Evolutionary conservation across 2,888 invertebrate species (phyloP).

Genomic region (Mythimna vitellina): DNA sequence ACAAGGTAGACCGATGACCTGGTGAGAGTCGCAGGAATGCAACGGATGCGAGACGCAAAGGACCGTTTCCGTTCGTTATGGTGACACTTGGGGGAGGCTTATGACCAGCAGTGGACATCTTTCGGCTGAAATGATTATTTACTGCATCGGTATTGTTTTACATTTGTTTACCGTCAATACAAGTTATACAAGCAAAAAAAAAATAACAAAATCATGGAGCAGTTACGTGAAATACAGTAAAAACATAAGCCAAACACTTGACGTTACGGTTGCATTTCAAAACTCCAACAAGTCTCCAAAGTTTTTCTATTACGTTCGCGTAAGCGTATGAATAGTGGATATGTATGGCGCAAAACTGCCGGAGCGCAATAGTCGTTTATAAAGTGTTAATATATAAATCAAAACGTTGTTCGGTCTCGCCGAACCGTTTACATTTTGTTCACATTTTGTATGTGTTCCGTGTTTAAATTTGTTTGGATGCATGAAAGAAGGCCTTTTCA

Average conservation of each 20-base stretch:
- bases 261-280: conserved; percentile 9
- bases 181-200: neutral
- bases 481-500: neutral
- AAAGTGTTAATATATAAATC: conserved; percentile 74
- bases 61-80: too few relatives aligned
- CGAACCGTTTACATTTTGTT: conserved; percentile 49
- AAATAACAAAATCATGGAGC: neutral
- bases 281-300: conserved; percentile 56
- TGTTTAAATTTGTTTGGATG: conserved; percentile 17
- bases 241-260: neutral
- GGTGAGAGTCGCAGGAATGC: too few relatives aligned
- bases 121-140: too few relatives aligned
- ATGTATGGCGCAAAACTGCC: conserved; percentile 68
- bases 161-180: neutral
- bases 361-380: conserved; percentile 68
- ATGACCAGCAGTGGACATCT: too few relatives aligned
- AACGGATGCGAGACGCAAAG: too few relatives aligned
- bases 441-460: conserved; percentile 19
- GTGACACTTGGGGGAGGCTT: too few relatives aligned
- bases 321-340: conserved; percentile 71
- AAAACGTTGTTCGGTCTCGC: conserved; percentile 54
- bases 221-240: neutral
- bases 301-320: conserved; percentile 60
- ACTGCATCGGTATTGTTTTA: neutral
- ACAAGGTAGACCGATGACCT: too few relatives aligned